Percentiles rank a stretch among this genome's conserved stretches.
These are phyloP conservation scores for Erethizon dorsatum DNA, from an alignment of 2,797 vertebrate species.

Conservation along the genomic window DNA sequence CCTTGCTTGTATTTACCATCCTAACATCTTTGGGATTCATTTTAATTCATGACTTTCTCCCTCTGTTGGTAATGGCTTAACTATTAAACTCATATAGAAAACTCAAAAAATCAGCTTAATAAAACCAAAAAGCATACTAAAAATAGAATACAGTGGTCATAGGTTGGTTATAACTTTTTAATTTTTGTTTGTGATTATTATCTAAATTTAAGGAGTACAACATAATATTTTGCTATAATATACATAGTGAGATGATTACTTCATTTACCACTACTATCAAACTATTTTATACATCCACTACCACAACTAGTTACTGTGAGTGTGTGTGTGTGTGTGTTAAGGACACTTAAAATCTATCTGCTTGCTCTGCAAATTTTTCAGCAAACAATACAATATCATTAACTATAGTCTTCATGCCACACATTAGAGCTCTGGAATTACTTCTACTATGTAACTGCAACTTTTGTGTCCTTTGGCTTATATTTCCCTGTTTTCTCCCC, in stretches of 20 bases:
- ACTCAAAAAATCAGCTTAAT: not conserved
- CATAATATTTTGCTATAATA: not conserved
- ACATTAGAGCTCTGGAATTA: not conserved
- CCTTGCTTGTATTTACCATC: not conserved
- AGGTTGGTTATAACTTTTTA: not conserved
- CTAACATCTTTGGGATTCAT: not conserved
- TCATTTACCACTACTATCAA: not conserved
- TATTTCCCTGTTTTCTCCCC: not conserved
- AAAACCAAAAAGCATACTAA: not conserved
- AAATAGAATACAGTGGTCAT: not conserved
- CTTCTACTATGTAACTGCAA: not conserved
- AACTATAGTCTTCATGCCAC: not conserved
- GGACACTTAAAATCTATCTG: not conserved
- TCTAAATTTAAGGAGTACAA: not conserved
- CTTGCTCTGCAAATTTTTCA: not conserved
- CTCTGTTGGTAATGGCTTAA: not conserved
- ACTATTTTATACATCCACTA: not conserved
- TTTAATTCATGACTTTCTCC: not conserved
- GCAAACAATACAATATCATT: not conserved
- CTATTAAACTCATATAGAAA: not conserved
- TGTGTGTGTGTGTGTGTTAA: not conserved
- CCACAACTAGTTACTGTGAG: not conserved
- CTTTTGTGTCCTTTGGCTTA: not conserved
- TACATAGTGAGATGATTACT: not conserved
- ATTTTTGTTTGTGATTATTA: not conserved